These are phyloP conservation scores for Sinocyclocheilus maitianheensis DNA, from an alignment of 2,113 vertebrate genomes.

Conservation along the genomic window DNA sequence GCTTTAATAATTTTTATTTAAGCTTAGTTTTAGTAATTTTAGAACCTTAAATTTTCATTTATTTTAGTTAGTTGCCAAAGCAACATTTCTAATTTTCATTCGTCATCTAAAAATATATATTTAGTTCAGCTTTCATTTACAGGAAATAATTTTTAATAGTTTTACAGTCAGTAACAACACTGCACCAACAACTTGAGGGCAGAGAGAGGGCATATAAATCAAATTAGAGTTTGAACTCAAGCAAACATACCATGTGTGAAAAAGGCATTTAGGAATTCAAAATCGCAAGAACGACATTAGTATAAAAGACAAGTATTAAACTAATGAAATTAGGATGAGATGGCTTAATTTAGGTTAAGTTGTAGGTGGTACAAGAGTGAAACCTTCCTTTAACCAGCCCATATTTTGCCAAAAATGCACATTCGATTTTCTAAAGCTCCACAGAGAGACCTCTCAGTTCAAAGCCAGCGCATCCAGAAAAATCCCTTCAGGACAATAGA, in stretches of 20 bases:
- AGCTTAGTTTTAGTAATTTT: too few relatives aligned
- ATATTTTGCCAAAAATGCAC: not conserved
- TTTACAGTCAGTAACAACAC: too few relatives aligned
- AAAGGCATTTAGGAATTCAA: not conserved
- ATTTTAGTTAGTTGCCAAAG: too few relatives aligned
- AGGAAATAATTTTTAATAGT: too few relatives aligned
- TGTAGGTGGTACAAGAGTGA: too few relatives aligned
- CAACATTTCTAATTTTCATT: too few relatives aligned
- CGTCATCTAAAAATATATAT: too few relatives aligned
- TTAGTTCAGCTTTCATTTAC: too few relatives aligned
- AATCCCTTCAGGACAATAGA: not conserved
- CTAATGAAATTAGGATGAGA: not conserved
- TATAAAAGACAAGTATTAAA: not conserved
- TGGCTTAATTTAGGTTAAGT: not conserved
- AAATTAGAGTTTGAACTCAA: not conserved
- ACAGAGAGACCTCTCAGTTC: not conserved
- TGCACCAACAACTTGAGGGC: too few relatives aligned
- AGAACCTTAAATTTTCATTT: too few relatives aligned
- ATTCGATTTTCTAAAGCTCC: not conserved
- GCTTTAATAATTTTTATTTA: too few relatives aligned
- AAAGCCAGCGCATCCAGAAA: not conserved
- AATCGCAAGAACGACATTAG: not conserved
- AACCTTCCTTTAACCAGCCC: not conserved
- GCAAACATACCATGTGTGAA: not conserved
- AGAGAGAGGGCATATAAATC: too few relatives aligned